Evolutionary conservation across 2,888 invertebrate species (phyloP), one percentile per base, ranked within the genome.

Genomic region (Scaptomyza tumidula): DNA sequence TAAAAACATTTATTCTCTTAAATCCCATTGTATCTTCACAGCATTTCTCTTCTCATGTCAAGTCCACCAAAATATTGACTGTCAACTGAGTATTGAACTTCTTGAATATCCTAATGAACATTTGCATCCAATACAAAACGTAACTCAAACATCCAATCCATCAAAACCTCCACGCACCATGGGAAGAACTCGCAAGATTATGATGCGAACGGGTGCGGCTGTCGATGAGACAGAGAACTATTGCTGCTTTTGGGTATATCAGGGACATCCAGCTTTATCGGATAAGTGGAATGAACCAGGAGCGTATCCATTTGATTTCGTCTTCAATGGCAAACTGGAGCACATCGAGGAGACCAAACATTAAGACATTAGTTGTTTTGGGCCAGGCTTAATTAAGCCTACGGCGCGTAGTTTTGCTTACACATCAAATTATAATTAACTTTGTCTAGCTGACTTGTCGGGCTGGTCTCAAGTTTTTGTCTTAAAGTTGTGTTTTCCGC

Each of bases 341-440:
- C 50, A 66, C 6, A 54, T 68, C 19, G 43, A 24, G 10, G 11
- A 2, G 7, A 14, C 3, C 24, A 27, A 3, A 14, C 35, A 37
- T 50, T n/a, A 6, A 50, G 14, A 24, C 14, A 37, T 70, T 4
- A 24, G 70, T 56, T 52, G 37, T 35, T 16, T 60, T 19, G 19
- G 19, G 19, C 19, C 19, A 19, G 19, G 46, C 60, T 71, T 76
- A 79, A 80, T 76, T 79, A 71, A 58, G 68, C 77, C 77, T 61
- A 27, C 7, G 67, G 70, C 71, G 58, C 62, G 63, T 6, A 29
- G 75, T 64, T 78, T 53, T 75, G 62, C 69, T 68, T 55, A 61
- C 56, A 80, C 59, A 78, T 63, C 64, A 76, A 82, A 88, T 81
- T 86, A 80, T 88, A 89, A 88, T 88, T 80, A 86, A 80, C 76